Evolutionary conservation across 2,888 invertebrate species (phyloP), one percentile per base, ranked within the genome.

Genomic region (Luperina testacea): DNA sequence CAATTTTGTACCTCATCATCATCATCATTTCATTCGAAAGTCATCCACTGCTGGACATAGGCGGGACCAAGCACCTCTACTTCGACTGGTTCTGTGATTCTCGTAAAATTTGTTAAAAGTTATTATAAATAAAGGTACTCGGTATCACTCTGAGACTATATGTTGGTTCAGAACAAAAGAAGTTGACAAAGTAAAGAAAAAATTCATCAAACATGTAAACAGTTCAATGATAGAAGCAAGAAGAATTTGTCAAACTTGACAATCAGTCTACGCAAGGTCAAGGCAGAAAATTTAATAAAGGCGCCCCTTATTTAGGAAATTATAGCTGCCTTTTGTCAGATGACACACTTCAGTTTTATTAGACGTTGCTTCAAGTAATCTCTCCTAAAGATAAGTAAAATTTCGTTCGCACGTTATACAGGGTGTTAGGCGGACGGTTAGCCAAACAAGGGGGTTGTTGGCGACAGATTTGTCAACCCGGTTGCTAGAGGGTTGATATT

Each of bases 291-390:
- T 87, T 85, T 87, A 79, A 85, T 87, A 87, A 85, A 78, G 53
- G 57, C 48, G 0, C 27, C 51, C 75, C 57, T 65, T 17, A 73
- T 73, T 82, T 64, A 74, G 73, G 63, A 65, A 24, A 61, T 82
- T 82, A 76, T 70, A 67, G 78, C 74, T 59, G 45, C 72, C 32
- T 74, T 70, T 71, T 72, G 48, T 80, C 53, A 71, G 68, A 85
- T 59, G 63, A 27, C 57, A 51, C 57, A 77, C 75, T 82, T 87
- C 73, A 75, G 64, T 86, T 88, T 88, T 89, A 89, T 81, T 75
- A 61, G 27, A 42, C 75, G 75, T 73, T 74, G 53, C 81, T 75
- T 27, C 42, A 65, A 76, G 84, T 84, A 85, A 84, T 77, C 67
- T 74, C 63, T 73, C 61, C 61, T 63, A 77, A 72, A 61, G 71